Percentiles rank a stretch among this genome's conserved stretches.
Conservation (phyloP, 1,140 invertebrate species). For the Neoseiulus cucumeris region DNA sequence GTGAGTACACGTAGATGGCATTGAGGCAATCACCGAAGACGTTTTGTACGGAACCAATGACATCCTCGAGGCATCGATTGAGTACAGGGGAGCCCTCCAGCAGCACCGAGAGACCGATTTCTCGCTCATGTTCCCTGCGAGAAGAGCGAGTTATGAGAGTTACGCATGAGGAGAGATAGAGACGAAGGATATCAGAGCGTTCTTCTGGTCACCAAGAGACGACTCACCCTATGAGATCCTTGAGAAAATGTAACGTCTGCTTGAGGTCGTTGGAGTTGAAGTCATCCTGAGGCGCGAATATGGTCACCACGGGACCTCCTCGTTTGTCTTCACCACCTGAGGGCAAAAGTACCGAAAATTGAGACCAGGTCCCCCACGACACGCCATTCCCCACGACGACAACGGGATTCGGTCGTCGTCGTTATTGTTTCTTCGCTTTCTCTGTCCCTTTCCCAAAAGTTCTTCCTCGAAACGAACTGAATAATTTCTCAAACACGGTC, state of each 20-base stretch:
- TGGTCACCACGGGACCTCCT: not conserved
- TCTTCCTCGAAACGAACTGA: too few relatives aligned
- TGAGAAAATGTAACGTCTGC: not conserved
- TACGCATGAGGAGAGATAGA: too few relatives aligned
- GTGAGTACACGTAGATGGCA: not conserved
- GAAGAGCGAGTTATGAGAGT: not conserved
- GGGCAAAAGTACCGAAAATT: not conserved
- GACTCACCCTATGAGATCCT: not conserved
- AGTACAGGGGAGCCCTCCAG: not conserved
- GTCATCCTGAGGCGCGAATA: conserved; percentile 9
- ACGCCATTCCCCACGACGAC: too few relatives aligned
- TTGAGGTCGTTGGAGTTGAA: conserved; percentile 2
- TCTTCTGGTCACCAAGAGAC: too few relatives aligned
- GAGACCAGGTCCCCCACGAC: not conserved
- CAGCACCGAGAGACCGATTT: not conserved
- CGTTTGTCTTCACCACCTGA: conserved; percentile 9
- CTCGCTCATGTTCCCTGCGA: not conserved
- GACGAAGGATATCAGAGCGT: too few relatives aligned
- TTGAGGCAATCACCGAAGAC: not conserved
- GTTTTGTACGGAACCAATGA: not conserved
- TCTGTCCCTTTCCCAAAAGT: too few relatives aligned
- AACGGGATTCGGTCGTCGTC: too few relatives aligned
- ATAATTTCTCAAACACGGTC: too few relatives aligned
- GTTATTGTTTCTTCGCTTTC: too few relatives aligned
- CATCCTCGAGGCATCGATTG: not conserved